A percentile compares a stretch with the other conserved stretches of the same genome.
These are phyloP conservation scores for Hemichromis elongatus DNA, from an alignment of 2,113 vertebrate genomes.

Conservation along the genomic window DNA sequence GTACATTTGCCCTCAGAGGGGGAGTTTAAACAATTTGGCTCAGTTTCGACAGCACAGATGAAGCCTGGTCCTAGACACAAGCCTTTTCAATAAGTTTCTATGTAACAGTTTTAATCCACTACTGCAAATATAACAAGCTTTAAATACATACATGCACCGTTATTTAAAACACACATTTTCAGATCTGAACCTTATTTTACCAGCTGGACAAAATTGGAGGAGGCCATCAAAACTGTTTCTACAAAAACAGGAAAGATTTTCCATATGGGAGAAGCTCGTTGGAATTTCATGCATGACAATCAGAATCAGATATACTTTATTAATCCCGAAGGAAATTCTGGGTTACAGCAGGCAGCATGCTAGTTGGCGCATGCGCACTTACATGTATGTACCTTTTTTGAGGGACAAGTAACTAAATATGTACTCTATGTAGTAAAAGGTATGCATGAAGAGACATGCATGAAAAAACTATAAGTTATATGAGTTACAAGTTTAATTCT, in stretches of 20 bases:
- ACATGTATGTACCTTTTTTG: not conserved
- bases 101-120: not conserved
- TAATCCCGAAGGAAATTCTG: too few species aligned
- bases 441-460: not conserved
- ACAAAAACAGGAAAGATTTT: not conserved
- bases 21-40: not conserved
- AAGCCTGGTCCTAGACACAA: not conserved
- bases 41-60: not conserved
- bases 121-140: not conserved
- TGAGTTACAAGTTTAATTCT: not conserved
- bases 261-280: not conserved
- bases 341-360: too few species aligned
- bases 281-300: not conserved
- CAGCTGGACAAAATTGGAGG: fast-evolving
- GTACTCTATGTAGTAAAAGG: not conserved
- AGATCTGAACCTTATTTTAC: not conserved
- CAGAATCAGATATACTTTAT: too few species aligned
- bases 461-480: not conserved
- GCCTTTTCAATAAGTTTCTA: fast-evolving
- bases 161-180: not conserved
- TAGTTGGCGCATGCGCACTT: too few species aligned
- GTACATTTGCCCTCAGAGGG: not conserved
- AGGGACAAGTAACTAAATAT: not conserved
- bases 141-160: not conserved
- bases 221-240: not conserved